Evolutionary conservation across 1,140 invertebrate genomes (phyloP).

Genomic region (Diploscapter pachys): DNA sequence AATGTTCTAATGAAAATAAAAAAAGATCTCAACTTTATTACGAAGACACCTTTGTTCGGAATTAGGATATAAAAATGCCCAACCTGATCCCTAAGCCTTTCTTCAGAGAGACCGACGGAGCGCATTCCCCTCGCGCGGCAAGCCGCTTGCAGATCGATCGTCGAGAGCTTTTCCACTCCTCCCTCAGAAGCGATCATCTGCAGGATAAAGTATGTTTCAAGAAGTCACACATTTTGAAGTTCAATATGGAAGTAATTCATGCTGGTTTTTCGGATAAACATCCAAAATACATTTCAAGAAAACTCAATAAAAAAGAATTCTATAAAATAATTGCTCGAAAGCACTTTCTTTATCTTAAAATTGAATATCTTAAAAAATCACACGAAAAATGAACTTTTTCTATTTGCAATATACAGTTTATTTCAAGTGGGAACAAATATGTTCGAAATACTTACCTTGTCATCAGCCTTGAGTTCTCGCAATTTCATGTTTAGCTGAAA

Average conservation of each 20-base stretch:
- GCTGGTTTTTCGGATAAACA: too few relatives aligned
- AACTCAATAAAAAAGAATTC: too few relatives aligned
- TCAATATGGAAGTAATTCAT: too few relatives aligned
- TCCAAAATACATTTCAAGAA: too few relatives aligned
- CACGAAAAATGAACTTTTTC: too few relatives aligned
- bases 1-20: too few relatives aligned
- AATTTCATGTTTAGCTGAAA: conserved; percentile 91
- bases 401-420: too few relatives aligned
- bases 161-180: conserved; percentile 75
- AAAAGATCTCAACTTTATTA: too few relatives aligned
- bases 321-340: too few relatives aligned
- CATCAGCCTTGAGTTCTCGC: conserved; percentile 83
- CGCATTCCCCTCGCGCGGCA: conserved; percentile 92
- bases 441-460: conserved; percentile 64
- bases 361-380: too few relatives aligned
- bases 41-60: not conserved
- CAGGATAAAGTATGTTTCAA: not conserved
- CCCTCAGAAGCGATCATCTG: conserved; percentile 89
- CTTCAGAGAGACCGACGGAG: conserved; percentile 86
- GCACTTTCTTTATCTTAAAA: too few relatives aligned
- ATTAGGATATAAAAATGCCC: not conserved
- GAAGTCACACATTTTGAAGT: not conserved
- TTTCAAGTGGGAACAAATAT: too few relatives aligned
- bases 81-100: conserved; percentile 74
- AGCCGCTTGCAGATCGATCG: conserved; percentile 86